Evolutionary conservation across 2,797 vertebrate species (phyloP).

Genomic region (Percopsis omiscomaycus): DNA sequence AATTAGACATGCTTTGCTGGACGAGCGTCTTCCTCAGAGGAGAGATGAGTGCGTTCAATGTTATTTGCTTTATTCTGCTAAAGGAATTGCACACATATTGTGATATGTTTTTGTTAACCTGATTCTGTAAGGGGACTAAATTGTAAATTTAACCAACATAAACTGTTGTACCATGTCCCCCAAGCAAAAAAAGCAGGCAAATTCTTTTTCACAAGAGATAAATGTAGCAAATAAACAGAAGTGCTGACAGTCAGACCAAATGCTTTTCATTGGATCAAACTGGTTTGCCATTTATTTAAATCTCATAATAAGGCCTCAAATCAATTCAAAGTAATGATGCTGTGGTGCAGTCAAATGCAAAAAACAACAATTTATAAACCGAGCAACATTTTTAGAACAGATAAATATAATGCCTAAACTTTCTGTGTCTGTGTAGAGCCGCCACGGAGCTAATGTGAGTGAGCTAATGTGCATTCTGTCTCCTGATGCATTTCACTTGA

Average conservation of each 20-base stretch:
- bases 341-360: constrained; percentile 6
- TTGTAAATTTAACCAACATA: no score
- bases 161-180: not conserved
- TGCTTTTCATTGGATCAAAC: constrained; percentile 55
- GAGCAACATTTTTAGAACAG: not conserved
- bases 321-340: constrained; percentile 1
- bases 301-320: constrained; percentile 10
- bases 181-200: not conserved
- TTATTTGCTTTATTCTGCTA: no score
- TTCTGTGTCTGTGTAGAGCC: not conserved
- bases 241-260: constrained; percentile 36
- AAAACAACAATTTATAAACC: not conserved
- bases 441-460: not conserved
- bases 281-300: constrained; percentile 8
- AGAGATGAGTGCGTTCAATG: no score
- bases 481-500: constrained; percentile 33
- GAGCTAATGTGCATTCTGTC: no score
- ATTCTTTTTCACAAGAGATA: not conserved
- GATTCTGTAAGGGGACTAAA: no score
- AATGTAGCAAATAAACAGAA: constrained; percentile 17
- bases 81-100: no score
- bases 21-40: constrained; percentile 47
- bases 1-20: constrained; percentile 75
- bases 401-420: not conserved
- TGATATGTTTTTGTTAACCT: no score